Percentiles rank a stretch among this genome's conserved stretches.
These are phyloP conservation scores for Corapipo altera DNA, from an alignment of 2,113 vertebrate genomes.

Conservation along the genomic window DNA sequence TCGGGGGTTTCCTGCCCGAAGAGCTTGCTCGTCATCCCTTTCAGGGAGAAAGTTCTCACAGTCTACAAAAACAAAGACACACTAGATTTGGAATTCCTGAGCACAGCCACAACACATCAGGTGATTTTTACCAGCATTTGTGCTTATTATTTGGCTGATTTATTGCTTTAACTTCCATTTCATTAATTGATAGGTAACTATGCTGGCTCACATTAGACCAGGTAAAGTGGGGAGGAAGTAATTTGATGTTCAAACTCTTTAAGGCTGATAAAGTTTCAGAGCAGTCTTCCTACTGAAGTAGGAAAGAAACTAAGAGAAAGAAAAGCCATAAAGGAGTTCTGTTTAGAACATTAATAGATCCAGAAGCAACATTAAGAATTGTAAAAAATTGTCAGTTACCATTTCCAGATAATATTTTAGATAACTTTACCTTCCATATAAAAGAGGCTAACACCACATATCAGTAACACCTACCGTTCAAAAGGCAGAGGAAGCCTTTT, in stretches of 20 bases:
- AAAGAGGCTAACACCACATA: not conserved
- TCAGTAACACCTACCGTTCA: not conserved
- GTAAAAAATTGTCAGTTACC: not conserved
- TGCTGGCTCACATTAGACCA: not conserved
- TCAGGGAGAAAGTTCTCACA: constrained; percentile 91
- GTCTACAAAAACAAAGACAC: constrained; percentile 75
- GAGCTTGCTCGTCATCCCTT: constrained; percentile 95
- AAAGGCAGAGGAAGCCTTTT: not conserved
- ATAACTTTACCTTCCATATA: not conserved
- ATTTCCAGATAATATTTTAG: not conserved
- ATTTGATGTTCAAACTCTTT: not conserved
- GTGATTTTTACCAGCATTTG: not conserved
- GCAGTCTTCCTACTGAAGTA: not conserved
- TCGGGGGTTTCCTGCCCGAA: constrained; percentile 95
- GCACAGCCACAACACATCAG: not conserved
- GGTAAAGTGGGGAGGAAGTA: not conserved
- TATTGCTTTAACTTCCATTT: not conserved
- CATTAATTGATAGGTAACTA: not conserved
- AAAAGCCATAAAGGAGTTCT: not conserved
- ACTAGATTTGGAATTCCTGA: not conserved
- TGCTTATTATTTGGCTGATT: not conserved
- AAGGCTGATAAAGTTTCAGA: not conserved
- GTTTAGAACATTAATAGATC: not conserved
- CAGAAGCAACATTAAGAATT: not conserved
- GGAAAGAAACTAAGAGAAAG: not conserved